Conservation (phyloP, 2,888 invertebrate species). For the Macrosiphum euphorbiae region DNA sequence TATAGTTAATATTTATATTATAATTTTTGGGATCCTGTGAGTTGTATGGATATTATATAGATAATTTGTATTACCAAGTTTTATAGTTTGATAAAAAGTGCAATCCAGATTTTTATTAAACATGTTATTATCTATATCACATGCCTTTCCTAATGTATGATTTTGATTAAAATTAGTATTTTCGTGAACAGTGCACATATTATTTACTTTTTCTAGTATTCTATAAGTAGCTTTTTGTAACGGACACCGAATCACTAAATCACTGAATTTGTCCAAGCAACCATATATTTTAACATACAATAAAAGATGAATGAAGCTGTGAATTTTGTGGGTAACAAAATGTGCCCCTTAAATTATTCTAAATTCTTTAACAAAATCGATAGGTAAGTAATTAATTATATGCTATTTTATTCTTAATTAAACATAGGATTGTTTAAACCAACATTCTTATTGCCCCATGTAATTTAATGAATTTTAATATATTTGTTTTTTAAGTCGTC, state of each 20-base stretch:
- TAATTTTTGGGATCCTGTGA: too few relatives aligned
- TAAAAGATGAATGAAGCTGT: background rate
- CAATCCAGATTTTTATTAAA: background rate
- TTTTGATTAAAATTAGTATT: background rate
- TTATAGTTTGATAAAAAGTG: background rate
- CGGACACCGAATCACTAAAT: background rate
- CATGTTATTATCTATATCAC: background rate
- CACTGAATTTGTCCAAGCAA: background rate
- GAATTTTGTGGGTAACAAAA: conserved; percentile 17
- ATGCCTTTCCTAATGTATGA: background rate
- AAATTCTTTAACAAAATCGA: too few relatives aligned
- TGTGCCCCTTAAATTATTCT: background rate
- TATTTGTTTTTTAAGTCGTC: conserved; percentile 1
- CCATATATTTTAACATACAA: conserved; percentile 9
- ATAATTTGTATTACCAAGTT: background rate
- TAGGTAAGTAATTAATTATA: background rate
- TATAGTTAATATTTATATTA: too few relatives aligned
- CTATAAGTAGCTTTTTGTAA: background rate
- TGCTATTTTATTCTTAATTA: background rate
- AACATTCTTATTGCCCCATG: background rate
- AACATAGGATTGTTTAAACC: background rate
- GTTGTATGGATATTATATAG: background rate
- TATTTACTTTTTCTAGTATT: background rate
- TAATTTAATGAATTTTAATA: conserved; percentile 19
- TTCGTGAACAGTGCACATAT: background rate